Percentiles rank a stretch among this genome's conserved stretches.
These are phyloP conservation scores for Apis florea DNA, from an alignment of 1,140 invertebrate genomes.

Conservation along the genomic window DNA sequence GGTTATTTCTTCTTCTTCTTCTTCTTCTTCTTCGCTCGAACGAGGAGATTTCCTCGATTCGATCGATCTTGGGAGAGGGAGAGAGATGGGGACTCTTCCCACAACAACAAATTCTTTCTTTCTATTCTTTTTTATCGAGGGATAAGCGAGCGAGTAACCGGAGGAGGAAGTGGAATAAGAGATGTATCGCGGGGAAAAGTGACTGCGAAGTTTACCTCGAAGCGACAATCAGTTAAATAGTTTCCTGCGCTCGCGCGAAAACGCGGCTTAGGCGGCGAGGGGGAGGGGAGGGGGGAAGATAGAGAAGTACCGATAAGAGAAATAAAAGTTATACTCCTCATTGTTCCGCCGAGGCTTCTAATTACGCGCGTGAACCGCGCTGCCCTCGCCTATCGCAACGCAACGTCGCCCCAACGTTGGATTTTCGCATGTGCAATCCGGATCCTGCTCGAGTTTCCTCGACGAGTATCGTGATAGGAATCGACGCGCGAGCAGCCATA, in stretches of 20 bases:
- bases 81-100: too few relatives aligned
- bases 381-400: slow-evolving; percentile 37
- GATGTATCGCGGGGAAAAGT: slow-evolving; percentile 63
- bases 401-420: slow-evolving; percentile 35
- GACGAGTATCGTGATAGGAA: slow-evolving; percentile 42
- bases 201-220: slow-evolving; percentile 65
- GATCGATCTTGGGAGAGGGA: too few relatives aligned
- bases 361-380: slow-evolving; percentile 71
- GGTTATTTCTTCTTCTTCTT: too few relatives aligned
- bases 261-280: slow-evolving; percentile 36
- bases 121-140: too few relatives aligned
- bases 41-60: too few relatives aligned
- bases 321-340: slow-evolving; percentile 78
- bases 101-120: too few relatives aligned
- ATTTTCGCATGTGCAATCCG: slow-evolving; percentile 50
- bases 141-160: slow-evolving; percentile 54
- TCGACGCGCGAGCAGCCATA: slow-evolving; percentile 34
- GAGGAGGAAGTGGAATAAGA: slow-evolving; percentile 45
- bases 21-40: too few relatives aligned
- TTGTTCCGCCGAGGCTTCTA: slow-evolving; percentile 77
- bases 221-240: slow-evolving; percentile 70
- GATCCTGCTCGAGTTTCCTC: slow-evolving; percentile 51
- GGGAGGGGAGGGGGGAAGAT: slow-evolving; percentile 18
- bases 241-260: slow-evolving; percentile 60
- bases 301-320: slow-evolving; percentile 75